Evolutionary conservation across 2,888 invertebrate genomes (phyloP), one percentile per base, ranked within the genome.

Genomic region (Dynastes grantii): DNA sequence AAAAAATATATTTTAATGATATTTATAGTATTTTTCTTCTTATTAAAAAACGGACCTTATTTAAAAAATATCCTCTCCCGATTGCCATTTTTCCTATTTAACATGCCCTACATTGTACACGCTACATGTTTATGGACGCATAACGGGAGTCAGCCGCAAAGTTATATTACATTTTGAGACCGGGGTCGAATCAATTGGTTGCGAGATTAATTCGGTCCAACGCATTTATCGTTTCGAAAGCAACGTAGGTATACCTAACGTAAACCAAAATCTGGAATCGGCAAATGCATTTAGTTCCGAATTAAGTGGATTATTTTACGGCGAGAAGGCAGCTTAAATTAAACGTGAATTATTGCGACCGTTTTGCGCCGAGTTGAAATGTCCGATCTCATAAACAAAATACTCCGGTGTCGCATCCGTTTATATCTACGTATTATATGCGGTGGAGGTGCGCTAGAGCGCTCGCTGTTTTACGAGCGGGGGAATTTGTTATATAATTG

Each of bases 261-360:
- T 80, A 80, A 80, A 81, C 81, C 82, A 81, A 81, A 81, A 82
- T 81, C 81, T 81, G 76, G 79, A 81, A 80, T 81, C 76, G 81
- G 79, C 77, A 73, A 81, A 81, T 80, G 80, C 80, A 81, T 81
- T 81, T 82, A 82, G 81, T 79, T 70, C 80, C 76, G 78, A 80
- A 82, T 82, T 81, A 81, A 82, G 76, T 81, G 82, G 81, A 82
- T 82, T 82, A 82, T 78, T 80, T 82, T 80, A 81, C 78, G 55
- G 58, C n/a, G 27, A 68, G 76, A 68, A 73, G 16, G 55, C n/a
- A 55, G 77, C 80, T 81, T 78, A 80, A 80, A 81, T 78, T 80
- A 79, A 82, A 82, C 80, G 81, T 71, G 79, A 81, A 80, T 82
- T 81, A 79, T 76, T 58, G 53, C 76, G 55, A 37, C 29, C 61